Conservation (phyloP, 1,140 invertebrate genomes). For the Drosophila funebris region DNA sequence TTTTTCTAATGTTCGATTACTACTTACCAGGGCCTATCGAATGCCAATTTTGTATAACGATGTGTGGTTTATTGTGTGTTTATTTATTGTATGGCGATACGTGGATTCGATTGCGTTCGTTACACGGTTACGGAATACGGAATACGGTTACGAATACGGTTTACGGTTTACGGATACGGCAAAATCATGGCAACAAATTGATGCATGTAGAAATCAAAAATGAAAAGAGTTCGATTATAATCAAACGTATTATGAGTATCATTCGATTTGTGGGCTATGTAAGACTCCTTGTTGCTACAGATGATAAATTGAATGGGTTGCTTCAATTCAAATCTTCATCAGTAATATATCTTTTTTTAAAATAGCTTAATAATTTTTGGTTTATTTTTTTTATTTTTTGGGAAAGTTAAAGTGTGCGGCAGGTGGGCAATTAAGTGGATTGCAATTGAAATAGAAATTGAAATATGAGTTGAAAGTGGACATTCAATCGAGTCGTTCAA, state of each 20-base stretch:
- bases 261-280: not conserved
- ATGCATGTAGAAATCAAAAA: conserved; percentile 47
- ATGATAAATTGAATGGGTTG: not conserved
- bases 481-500: not conserved
- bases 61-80: conserved; percentile 25
- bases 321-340: too few species aligned
- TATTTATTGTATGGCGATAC: conserved; percentile 57
- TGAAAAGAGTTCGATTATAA: conserved; percentile 29
- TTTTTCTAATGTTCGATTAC: not conserved
- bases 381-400: too few species aligned
- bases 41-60: conserved; percentile 46
- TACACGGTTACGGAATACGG: conserved; percentile 20
- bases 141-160: conserved; percentile 16
- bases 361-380: conserved; percentile 15
- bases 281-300: not conserved
- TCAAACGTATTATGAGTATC: conserved; percentile 46
- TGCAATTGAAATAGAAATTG: not conserved
- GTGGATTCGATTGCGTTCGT: conserved; percentile 59
- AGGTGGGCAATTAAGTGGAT: not conserved
- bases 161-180: conserved; percentile 32
- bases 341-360: not conserved
- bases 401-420: not conserved
- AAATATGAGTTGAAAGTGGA: not conserved
- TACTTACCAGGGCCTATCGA: conserved; percentile 67
- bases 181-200: conserved; percentile 46